Evolutionary conservation across 2,113 vertebrate genomes (phyloP), one percentile per base, ranked within the genome.

Genomic region (Pollimyrus isidori): DNA sequence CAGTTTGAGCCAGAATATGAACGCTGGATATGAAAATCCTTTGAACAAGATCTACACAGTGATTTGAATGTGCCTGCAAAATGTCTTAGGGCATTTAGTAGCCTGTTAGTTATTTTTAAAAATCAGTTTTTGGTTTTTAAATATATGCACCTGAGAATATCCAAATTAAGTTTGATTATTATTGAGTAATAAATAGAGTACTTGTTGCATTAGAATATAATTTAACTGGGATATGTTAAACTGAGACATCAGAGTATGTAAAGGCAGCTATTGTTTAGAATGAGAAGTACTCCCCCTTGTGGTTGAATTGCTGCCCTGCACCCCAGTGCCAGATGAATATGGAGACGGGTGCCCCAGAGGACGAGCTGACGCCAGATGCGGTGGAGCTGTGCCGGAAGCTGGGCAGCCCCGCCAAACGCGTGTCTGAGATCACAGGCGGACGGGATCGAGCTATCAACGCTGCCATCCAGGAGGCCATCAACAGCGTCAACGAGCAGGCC

Each of bases 391-490:
- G 97, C 86, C 94, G 26, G 52, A 94, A 89, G 1, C 82, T 98
- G 92, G 97, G 98, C 93, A 98, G 97, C 95, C 94, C 89, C 2
- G 94, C 96, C 17, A 94, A 92, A 0, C 96, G 91, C 0, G 97
- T 97, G 39, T 96, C 97, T 0, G 97, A 99, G 17, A 92, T 99
- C 7, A 30, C 96, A 1, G 88, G 90, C 0, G 94, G 90, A 21
- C 93, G 87, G 4, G 98, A 99, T 92, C 92, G 93, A 0, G 89
- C 90, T 0, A 0, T 99, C 42, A 94, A 97, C 0, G 0, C 76
- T 0, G 96, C 97, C 88, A 97, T 99, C 90, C 97, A 99, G 95
- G 95, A 96, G 23, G 97, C 95, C 2, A 96, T 99, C 46, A 93
- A 95, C 0, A 19, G 89, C 0, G 96, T 97, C 90, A 99, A 99